Base-by-base conservation (phyloP, 1,140 invertebrate genomes). In the Platorchestia sp. region DNA sequence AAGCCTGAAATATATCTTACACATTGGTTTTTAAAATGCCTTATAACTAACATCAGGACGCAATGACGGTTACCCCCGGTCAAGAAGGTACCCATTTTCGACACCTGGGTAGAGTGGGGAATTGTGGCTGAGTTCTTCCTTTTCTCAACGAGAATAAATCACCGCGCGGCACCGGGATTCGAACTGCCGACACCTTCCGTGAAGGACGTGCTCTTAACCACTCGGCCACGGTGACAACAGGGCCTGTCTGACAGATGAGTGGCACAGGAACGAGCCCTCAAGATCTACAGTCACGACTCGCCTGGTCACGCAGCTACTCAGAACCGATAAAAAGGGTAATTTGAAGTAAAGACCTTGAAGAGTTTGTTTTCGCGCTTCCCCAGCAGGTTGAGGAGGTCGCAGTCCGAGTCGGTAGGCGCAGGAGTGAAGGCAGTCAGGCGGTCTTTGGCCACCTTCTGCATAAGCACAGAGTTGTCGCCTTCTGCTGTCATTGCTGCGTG, bases 401-500 rank as follows among this genome's bases (percentile, higher is more conserved):
- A 93, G 41, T 95, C 87, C 0, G 95, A 0, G 51, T 95, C 95
- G n/a, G 59, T 95, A 0, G 44, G 0, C 42, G 95, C 86, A 16
- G 96, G 96, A 51, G 95, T 96, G 95, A 97, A 97, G 19, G 96
- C 89, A 40, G 96, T 95, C 95, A 97, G 95, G 14, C 96, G 95
- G 91, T 97, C 97, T 95, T 97, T 97, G 95, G 96, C 97, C 45
- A 97, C 97, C 96, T 97, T 97, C 96, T 97, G 97, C 96, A 97
- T 97, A 22, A 97, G 96, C 3, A 97, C 97, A 95, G 96, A 95
- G 95, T 97, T 97, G 96, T 97, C 97, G 51, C 97, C 97, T 95
- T 97, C 97, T 53, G 97, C 97, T 7, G 97, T 97, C 96, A 97
- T 97, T 41, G 97, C 96, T 51, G 97, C 97, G 95, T 97, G 97